phyloP scores from a whole-genome alignment of 2,113 vertebrate species.

The Halcyon senegalensis region DNA sequence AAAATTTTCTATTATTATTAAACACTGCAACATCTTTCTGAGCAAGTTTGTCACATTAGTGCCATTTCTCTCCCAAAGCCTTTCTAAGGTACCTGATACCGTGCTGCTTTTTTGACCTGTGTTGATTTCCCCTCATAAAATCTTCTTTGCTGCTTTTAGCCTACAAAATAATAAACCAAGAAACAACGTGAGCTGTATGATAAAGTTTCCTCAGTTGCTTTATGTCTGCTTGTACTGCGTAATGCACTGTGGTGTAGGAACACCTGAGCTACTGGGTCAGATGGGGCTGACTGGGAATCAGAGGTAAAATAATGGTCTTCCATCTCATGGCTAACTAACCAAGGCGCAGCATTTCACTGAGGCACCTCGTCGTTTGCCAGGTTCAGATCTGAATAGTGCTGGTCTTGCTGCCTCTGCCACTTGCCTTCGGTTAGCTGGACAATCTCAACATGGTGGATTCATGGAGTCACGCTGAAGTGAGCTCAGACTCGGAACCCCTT shows the following conservation, averaged over 20 bases:
- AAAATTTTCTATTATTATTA: not conserved
- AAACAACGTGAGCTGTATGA: rapidly evolving
- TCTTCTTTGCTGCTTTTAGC: not conserved
- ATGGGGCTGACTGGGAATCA: not conserved
- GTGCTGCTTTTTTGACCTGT: not conserved
- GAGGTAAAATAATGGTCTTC: not conserved
- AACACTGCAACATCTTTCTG: not conserved
- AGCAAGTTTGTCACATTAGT: not conserved
- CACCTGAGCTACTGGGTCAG: not conserved
- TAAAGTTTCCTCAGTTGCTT: not conserved
- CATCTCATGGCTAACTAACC: not conserved
- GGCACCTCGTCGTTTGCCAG: not conserved
- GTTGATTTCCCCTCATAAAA: rapidly evolving
- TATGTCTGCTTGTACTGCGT: not conserved
- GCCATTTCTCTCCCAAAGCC: not conserved
- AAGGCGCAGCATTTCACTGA: not conserved
- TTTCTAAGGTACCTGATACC: not conserved
- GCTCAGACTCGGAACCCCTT: not conserved
- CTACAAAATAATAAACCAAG: not conserved
- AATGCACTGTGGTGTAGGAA: rapidly evolving
- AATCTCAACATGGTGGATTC: not conserved
- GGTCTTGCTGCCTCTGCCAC: not conserved
- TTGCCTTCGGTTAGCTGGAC: not conserved
- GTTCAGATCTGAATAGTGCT: not conserved
- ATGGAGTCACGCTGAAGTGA: not conserved